Evolutionary conservation across 2,888 invertebrate genomes (phyloP), one percentile per base, ranked within the genome.

Genomic region (Xestia rhomboidea): DNA sequence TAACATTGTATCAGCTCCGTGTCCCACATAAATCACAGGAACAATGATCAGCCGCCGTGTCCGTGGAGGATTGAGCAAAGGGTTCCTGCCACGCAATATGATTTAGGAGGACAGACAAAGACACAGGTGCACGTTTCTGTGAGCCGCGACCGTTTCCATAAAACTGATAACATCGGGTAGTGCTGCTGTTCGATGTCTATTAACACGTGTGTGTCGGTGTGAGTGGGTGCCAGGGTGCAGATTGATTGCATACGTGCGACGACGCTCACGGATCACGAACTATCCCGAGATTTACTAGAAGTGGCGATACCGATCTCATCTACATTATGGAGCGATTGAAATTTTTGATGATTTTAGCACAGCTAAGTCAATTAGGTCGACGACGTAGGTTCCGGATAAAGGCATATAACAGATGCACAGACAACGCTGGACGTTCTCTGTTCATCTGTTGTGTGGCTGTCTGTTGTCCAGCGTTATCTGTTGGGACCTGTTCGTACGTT

Each of bases 1-100:
- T 75, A 67, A 62, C 51, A 30, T 51, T 34, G 57, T 51, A 18
- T 77, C 64, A 64, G 79, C 30, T n/a, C 46, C 49, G 64, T 68
- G 76, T 83, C 82, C 75, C 83, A 82, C 82, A 88, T 88, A 79
- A 87, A 87, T 88, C 89, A 80, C n/a, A n/a, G 51, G 30, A 75
- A 81, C 60, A 81, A 81, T 81, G 51, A n/a, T 30, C n/a, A 67
- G 84, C 79, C 75, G 73, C 78, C 34, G 72, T 76, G 76, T n/a
- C 86, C 88, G 91, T 88, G 88, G 87, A 90, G 89, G 91, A 91
- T 91, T 88, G 83, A 44, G 79, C 85, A 89, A 92, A 91, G 92
- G 91, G 92, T 90, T 92, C 84, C 80, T 77, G 63, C n/a, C 60
- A 68, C 66, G 79, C 60, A 80, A 76, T 87, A 88, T 92, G 92